These are phyloP conservation scores for Diaprepes abbreviatus DNA, from an alignment of 2,888 invertebrate species.

Conservation along the genomic window DNA sequence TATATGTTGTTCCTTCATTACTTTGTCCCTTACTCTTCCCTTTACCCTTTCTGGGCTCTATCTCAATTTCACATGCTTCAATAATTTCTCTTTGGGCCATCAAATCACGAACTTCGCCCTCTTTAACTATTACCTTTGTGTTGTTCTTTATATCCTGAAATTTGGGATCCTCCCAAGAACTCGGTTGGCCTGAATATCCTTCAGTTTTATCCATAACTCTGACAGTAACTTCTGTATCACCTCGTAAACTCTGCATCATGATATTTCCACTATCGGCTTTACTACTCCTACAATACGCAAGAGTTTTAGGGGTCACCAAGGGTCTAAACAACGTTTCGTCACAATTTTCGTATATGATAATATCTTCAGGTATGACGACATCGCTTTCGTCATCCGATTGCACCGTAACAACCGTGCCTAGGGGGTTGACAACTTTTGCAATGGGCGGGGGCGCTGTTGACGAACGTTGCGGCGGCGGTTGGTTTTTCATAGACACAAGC, in stretches of 20 bases:
- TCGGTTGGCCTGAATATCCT: constrained; percentile 33
- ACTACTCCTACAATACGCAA: constrained; percentile 55
- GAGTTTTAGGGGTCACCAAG: constrained; percentile 71
- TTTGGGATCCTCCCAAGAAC: constrained; percentile 41
- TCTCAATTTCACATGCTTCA: neutral
- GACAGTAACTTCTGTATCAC: constrained; percentile 59
- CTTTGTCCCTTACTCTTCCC: neutral
- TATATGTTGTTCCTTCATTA: neutral
- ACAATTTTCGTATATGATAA: constrained; percentile 72
- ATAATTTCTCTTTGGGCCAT: constrained; percentile 17
- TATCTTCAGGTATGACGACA: constrained; percentile 58
- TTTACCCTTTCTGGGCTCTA: neutral
- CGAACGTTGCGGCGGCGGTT: constrained; percentile 48
- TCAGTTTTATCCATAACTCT: constrained; percentile 52
- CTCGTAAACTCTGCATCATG: constrained; percentile 57
- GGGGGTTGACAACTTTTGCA: constrained; percentile 82
- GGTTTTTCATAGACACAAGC: constrained; percentile 65
- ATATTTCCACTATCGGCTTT: constrained; percentile 53
- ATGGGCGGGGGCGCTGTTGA: constrained; percentile 62
- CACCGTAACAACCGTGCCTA: constrained; percentile 78
- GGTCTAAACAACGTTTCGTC: constrained; percentile 81
- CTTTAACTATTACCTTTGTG: constrained; percentile 43
- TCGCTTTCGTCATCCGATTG: constrained; percentile 66
- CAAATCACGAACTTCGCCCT: constrained; percentile 43
- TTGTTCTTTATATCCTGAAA: constrained; percentile 38